A percentile compares a stretch with the other conserved stretches of the same genome.
phyloP scores from a whole-genome alignment of 2,797 vertebrate species.

The Potorous gilbertii region DNA sequence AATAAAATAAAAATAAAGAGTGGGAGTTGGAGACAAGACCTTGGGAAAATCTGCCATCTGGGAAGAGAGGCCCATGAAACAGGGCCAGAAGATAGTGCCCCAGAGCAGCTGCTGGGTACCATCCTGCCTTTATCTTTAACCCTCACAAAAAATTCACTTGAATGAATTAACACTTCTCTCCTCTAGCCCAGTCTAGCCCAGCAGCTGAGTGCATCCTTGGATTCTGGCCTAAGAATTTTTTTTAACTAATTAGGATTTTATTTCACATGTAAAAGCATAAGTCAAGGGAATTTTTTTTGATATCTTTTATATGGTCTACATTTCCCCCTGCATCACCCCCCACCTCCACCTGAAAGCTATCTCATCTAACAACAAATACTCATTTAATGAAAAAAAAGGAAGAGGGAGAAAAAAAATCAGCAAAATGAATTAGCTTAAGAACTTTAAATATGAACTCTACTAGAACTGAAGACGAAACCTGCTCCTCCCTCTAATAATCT shows the following conservation, averaged over 20 bases:
- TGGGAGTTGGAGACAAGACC: neutral
- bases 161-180: neutral
- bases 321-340: neutral
- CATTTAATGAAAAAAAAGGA: neutral
- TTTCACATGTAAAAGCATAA: no score
- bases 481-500: neutral
- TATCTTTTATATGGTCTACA: neutral
- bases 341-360: neutral
- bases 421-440: neutral
- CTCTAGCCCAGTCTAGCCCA: neutral
- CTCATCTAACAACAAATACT: neutral
- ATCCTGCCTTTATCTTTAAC: neutral
- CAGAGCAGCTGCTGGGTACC: neutral
- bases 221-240: neutral
- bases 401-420: neutral
- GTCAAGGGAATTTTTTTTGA: neutral
- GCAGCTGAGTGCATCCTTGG: neutral
- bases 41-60: conserved; percentile 8
- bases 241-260: no score
- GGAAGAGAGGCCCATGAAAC: neutral
- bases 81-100: neutral
- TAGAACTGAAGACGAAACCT: neutral
- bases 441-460: neutral
- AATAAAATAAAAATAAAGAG: no score
- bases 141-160: neutral